phyloP scores from a whole-genome alignment of 2,113 vertebrate species.

The Ceratotherium simum region DNA sequence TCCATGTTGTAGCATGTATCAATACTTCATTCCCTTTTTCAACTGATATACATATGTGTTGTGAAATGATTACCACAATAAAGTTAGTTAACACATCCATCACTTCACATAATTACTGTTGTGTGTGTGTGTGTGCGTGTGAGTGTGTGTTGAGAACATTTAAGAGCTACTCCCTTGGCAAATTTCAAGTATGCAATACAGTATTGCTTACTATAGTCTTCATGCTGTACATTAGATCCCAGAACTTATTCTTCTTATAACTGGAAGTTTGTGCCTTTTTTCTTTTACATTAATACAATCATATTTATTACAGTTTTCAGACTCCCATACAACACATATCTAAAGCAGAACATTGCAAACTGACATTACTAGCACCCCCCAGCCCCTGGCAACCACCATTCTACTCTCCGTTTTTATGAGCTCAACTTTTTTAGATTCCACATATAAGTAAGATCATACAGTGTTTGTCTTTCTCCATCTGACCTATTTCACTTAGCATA shows the following conservation, averaged over 20 bases:
- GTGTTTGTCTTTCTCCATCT: too few species aligned
- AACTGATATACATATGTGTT: neutral
- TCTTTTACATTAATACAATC: too few species aligned
- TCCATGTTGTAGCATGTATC: too few species aligned
- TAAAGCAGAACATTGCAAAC: too few species aligned
- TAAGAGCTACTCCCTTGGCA: neutral
- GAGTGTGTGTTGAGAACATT: neutral
- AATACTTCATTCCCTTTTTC: neutral
- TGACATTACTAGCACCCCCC: too few species aligned
- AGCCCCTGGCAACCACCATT: too few species aligned
- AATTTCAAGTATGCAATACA: neutral
- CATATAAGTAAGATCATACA: too few species aligned
- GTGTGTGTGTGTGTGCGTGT: neutral
- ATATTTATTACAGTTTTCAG: too few species aligned
- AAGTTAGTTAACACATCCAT: neutral
- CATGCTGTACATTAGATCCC: neutral
- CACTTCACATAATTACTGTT: neutral
- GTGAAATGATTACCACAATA: neutral
- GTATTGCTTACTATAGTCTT: neutral
- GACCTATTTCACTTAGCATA: too few species aligned
- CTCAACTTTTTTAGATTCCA: too few species aligned
- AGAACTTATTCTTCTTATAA: neutral
- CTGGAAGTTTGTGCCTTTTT: neutral
- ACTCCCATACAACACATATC: too few species aligned
- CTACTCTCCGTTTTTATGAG: too few species aligned